Percentiles rank a stretch among this genome's conserved stretches.
Evolutionary conservation across 2,113 vertebrate genomes (phyloP).

Genomic region (Mungos mungo): DNA sequence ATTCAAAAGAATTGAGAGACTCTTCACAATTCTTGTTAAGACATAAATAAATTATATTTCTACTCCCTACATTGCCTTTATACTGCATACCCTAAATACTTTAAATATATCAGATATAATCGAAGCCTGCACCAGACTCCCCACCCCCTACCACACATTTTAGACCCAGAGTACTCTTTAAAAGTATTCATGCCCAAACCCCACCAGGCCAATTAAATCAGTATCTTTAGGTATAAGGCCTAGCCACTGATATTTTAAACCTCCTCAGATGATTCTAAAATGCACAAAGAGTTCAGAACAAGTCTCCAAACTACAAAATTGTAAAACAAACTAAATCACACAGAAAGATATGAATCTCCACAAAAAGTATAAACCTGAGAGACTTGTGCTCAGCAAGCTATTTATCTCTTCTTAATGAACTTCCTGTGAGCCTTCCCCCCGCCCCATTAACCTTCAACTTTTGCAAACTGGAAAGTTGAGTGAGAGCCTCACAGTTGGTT

Average conservation of each 20-base stretch:
- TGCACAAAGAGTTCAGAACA: not conserved
- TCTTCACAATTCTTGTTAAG: constrained; percentile 9
- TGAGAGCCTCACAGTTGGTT: not conserved
- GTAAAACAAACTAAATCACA: not conserved
- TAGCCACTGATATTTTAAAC: not conserved
- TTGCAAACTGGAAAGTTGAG: not conserved
- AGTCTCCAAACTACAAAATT: not conserved
- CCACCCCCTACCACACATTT: not conserved
- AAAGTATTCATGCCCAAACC: not conserved
- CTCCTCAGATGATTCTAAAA: not conserved
- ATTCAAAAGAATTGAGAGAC: not conserved
- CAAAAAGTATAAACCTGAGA: not conserved
- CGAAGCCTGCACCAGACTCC: not conserved
- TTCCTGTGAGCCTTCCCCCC: not conserved
- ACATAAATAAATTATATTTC: not conserved
- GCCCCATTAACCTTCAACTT: not conserved
- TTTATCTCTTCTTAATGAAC: not conserved
- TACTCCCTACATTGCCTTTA: not conserved
- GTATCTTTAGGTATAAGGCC: not conserved
- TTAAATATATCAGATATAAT: not conserved
- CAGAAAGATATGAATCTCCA: not conserved
- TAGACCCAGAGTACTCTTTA: not conserved
- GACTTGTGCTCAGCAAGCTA: not conserved
- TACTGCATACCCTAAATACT: not conserved
- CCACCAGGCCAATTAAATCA: not conserved